phyloP scores from a whole-genome alignment of 2,113 vertebrate genomes.

The Oophaga pumilio region DNA sequence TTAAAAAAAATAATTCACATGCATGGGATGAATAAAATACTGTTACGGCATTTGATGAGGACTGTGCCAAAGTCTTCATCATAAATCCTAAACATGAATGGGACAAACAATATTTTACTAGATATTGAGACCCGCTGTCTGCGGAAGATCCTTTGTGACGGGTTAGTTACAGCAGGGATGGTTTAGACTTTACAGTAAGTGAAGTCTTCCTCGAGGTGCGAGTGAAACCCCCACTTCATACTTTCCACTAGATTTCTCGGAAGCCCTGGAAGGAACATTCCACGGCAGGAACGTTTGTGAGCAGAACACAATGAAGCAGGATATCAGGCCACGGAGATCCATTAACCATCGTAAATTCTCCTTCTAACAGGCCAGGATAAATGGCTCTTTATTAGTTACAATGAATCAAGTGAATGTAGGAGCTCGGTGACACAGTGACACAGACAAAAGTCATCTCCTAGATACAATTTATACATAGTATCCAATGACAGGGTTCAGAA shows the following conservation, averaged over 20 bases:
- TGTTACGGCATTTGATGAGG: too few species aligned
- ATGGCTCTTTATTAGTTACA: constrained; percentile 32
- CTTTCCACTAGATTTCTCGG: neutral
- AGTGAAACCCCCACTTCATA: neutral
- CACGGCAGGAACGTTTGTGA: neutral
- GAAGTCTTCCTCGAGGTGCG: neutral
- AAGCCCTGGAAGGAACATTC: neutral
- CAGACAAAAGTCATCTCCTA: constrained; percentile 36
- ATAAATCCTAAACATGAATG: too few species aligned
- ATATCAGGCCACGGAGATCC: constrained; percentile 26
- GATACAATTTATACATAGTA: constrained; percentile 18
- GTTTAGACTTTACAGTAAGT: neutral
- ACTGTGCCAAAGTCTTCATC: too few species aligned
- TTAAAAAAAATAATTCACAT: too few species aligned
- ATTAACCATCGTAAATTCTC: neutral
- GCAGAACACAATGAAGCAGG: constrained; percentile 2
- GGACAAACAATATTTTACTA: too few species aligned
- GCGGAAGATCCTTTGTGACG: too few species aligned
- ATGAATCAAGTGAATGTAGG: constrained; percentile 7
- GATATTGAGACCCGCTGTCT: too few species aligned
- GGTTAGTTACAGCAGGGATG: too few species aligned
- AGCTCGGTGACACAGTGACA: constrained; percentile 11
- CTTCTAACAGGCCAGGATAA: neutral
- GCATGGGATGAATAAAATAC: too few species aligned
- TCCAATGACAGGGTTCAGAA: neutral